Conservation (phyloP, 2,797 vertebrate genomes). For the Poeciliopsis paucimaculata region DNA sequence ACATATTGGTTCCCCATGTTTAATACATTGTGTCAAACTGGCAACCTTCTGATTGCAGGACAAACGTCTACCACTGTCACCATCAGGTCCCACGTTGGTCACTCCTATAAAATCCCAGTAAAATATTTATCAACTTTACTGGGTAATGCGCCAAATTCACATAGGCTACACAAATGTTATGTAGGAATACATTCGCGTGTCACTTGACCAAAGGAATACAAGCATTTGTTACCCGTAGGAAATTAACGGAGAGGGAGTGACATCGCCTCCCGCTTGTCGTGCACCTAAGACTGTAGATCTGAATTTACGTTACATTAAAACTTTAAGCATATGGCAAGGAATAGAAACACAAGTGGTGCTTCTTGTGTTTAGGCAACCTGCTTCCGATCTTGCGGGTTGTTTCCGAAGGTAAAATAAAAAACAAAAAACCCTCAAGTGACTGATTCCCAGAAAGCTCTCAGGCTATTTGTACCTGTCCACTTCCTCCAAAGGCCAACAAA, state of each 20-base stretch:
- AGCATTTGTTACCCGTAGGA: background rate
- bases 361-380: slow-evolving; percentile 24
- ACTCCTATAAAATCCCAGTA: background rate
- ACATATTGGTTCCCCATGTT: too few relatives aligned
- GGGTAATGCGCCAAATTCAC: too few relatives aligned
- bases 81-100: background rate
- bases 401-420: slow-evolving; percentile 45
- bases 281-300: background rate
- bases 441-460: slow-evolving; percentile 50
- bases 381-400: slow-evolving; percentile 35
- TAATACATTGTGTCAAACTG: too few relatives aligned
- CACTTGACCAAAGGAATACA: background rate
- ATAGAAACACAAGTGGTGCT: slow-evolving; percentile 30
- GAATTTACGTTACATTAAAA: background rate
- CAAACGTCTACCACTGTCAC: too few relatives aligned
- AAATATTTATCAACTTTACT: background rate
- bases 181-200: too few relatives aligned
- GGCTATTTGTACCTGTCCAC: slow-evolving; percentile 75
- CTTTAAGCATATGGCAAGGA: slow-evolving; percentile 5
- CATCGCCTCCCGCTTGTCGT: too few relatives aligned
- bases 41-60: too few relatives aligned
- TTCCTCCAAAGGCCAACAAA: slow-evolving; percentile 73
- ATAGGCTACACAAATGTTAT: too few relatives aligned
- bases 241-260: background rate
- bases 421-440: slow-evolving; percentile 51